Evolutionary conservation across 2,113 vertebrate species (phyloP).

Genomic region (Entelurus aequoreus): DNA sequence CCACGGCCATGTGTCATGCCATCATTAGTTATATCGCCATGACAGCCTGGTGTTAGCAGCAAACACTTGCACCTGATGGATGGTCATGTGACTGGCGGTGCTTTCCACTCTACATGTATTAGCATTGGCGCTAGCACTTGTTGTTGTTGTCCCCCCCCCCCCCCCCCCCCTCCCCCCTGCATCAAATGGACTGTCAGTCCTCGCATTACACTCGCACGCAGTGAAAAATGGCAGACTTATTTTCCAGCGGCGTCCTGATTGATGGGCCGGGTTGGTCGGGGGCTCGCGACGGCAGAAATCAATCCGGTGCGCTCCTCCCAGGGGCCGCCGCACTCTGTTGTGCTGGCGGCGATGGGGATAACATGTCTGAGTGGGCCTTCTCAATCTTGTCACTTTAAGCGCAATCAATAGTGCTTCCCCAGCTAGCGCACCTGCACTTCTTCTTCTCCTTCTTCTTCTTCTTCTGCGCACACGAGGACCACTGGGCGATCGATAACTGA

Average conservation of each 20-base stretch:
- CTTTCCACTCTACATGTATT: constrained; percentile 18
- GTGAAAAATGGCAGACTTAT: constrained; percentile 42
- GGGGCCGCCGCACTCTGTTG: constrained; percentile 30
- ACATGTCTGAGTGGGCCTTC: constrained; percentile 56
- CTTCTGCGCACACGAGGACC: constrained; percentile 32
- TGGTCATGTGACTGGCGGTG: constrained; percentile 46
- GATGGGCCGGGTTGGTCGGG: constrained; percentile 18
- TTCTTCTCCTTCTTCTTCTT: constrained; percentile 10
- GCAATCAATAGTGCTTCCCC: constrained; percentile 64
- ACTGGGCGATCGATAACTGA: constrained; percentile 57
- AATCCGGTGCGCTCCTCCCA: constrained; percentile 27
- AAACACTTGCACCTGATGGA: constrained; percentile 64
- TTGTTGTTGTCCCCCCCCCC: constrained; percentile 23
- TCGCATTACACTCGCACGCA: not conserved
- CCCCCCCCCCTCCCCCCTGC: constrained; percentile 17
- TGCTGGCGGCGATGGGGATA: constrained; percentile 54
- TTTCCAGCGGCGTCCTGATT: constrained; percentile 37
- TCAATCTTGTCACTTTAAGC: constrained; percentile 69
- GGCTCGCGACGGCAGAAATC: constrained; percentile 43
- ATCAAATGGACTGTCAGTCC: constrained; percentile 34
- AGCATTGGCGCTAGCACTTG: constrained; percentile 28
- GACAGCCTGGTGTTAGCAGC: constrained; percentile 58
- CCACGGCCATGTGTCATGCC: constrained; percentile 48
- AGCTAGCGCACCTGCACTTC: constrained; percentile 23
- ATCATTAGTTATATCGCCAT: constrained; percentile 59